These are phyloP conservation scores for Dugesia japonica DNA, from an alignment of 2,888 invertebrate species.

Conservation along the genomic window DNA sequence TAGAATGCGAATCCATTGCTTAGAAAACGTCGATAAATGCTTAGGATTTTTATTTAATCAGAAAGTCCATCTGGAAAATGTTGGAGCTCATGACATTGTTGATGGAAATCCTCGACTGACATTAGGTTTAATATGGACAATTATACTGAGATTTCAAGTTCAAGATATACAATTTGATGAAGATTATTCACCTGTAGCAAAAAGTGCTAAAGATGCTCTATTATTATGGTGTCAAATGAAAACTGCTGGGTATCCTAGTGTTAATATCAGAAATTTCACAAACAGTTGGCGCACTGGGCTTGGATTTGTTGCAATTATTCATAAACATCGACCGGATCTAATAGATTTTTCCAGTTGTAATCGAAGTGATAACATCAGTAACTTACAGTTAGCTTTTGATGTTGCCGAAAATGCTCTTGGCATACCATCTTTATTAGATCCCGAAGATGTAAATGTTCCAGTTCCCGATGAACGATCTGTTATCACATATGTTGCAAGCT, in stretches of 20 bases:
- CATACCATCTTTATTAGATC: conserved; percentile 80
- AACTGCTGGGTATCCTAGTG: conserved; percentile 97
- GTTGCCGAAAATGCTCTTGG: conserved; percentile 92
- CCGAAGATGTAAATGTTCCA: conserved; percentile 95
- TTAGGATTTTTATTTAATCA: conserved; percentile 90
- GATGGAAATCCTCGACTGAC: conserved; percentile 91
- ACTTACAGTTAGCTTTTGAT: conserved; percentile 91
- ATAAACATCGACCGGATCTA: conserved; percentile 83
- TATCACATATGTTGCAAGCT: conserved; percentile 97
- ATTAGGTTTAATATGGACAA: conserved; percentile 97
- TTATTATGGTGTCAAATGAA: conserved; percentile 99
- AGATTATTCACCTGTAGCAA: conserved; percentile 33
- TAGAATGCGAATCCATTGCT: conserved; percentile 97
- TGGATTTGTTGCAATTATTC: conserved; percentile 96
- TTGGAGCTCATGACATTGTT: conserved; percentile 96
- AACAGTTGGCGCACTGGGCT: conserved; percentile 96
- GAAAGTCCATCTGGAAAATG: conserved; percentile 93
- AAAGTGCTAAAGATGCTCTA: conserved; percentile 58
- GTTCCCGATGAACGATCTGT: conserved; percentile 98
- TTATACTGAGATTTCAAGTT: conserved; percentile 87
- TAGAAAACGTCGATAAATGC: conserved; percentile 98
- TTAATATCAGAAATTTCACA: conserved; percentile 94
- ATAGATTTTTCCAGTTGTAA: conserved; percentile 69
- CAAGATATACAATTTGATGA: conserved; percentile 99
- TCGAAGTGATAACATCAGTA: conserved; percentile 78